Conservation (phyloP, 1,140 invertebrate genomes). For the Harlomillsia oculata region DNA sequence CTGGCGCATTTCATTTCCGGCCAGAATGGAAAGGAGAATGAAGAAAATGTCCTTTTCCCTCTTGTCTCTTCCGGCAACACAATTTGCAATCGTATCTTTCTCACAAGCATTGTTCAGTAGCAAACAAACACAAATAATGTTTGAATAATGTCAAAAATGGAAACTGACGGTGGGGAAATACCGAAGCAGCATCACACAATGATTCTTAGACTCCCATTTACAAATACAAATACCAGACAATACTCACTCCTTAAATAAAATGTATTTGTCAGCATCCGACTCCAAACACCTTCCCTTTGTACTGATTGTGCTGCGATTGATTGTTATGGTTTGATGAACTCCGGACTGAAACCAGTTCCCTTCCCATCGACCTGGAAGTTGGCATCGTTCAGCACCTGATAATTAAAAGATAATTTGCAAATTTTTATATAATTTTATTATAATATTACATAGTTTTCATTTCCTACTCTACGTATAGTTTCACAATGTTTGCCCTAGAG, state of each 20-base stretch:
- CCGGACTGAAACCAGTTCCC: conserved; percentile 77
- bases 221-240: background rate
- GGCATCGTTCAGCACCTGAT: conserved; percentile 46
- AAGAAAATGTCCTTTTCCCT: background rate
- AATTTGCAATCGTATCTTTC: background rate
- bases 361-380: conserved; percentile 64
- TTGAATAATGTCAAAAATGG: background rate
- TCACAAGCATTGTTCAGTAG: background rate
- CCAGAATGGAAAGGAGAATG: background rate
- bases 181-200: background rate
- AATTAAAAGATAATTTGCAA: too few relatives aligned
- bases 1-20: too few relatives aligned
- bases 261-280: conserved; percentile 69
- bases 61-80: background rate
- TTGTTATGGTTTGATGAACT: conserved; percentile 63
- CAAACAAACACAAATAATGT: background rate
- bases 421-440: too few relatives aligned
- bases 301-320: conserved; percentile 63
- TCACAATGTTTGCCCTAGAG: too few relatives aligned
- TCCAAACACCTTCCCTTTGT: conserved; percentile 68
- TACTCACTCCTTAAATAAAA: conserved; percentile 65
- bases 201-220: background rate
- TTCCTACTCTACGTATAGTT: too few relatives aligned
- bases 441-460: too few relatives aligned
- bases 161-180: background rate